A percentile compares a stretch with the other conserved stretches of the same genome.
Conservation (phyloP, 64 coral and sea anemone genomes). For the Exaiptasia diaphana region DNA sequence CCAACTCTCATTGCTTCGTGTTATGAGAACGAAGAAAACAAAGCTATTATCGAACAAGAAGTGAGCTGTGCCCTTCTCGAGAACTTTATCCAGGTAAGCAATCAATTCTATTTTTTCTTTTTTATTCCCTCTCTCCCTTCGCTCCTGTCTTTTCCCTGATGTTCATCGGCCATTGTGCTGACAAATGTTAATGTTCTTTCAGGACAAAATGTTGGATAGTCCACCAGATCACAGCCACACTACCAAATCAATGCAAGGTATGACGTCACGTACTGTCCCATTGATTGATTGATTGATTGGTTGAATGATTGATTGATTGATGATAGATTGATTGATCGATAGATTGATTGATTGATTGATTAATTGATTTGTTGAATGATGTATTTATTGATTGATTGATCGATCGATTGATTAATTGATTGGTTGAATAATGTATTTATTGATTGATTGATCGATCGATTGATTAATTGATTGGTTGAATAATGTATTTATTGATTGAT, state of each 20-base stretch:
- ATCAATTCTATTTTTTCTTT: neutral
- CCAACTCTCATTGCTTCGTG: conserved; percentile 81
- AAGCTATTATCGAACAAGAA: conserved; percentile 96
- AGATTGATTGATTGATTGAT: too few relatives aligned
- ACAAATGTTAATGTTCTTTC: neutral
- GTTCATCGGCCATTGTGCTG: neutral
- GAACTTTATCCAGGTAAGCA: conserved; percentile 83
- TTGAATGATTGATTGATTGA: too few relatives aligned
- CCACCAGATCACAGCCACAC: conserved; percentile 11
- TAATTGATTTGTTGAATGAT: too few relatives aligned
- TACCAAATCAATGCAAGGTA: conserved; percentile 2
- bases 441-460: too few relatives aligned
- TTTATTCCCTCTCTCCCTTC: neutral
- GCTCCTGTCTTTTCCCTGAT: neutral
- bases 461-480: too few relatives aligned
- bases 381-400: too few relatives aligned
- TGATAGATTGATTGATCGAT: too few relatives aligned
- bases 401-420: too few relatives aligned
- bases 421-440: too few relatives aligned
- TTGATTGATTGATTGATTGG: too few relatives aligned
- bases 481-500: too few relatives aligned
- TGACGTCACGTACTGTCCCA: neutral
- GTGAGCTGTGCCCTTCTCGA: conserved; percentile 95
- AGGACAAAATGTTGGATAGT: conserved; percentile 43
- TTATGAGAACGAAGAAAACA: conserved; percentile 91